Percentiles rank a stretch among this genome's conserved stretches.
Conservation (phyloP, 2,797 vertebrate genomes). For the Anolis apletophallus region DNA sequence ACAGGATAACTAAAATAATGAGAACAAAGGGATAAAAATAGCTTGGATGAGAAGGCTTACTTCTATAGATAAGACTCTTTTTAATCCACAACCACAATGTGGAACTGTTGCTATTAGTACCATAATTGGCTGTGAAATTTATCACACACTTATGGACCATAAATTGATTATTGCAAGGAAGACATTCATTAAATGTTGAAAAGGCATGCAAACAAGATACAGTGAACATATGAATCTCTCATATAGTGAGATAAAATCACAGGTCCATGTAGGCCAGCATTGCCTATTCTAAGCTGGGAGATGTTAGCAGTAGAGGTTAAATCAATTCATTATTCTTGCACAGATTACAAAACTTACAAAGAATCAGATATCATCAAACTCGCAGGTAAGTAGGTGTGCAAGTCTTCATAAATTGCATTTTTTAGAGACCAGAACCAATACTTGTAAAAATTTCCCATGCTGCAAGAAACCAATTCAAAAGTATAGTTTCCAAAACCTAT, state of each 20-base stretch:
- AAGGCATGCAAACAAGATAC: background rate
- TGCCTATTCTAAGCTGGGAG: background rate
- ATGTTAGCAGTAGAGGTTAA: too few species aligned
- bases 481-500: too few species aligned
- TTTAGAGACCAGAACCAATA: too few species aligned
- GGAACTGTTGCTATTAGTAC: constrained; percentile 43
- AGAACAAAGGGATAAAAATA: background rate
- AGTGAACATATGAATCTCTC: background rate
- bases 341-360: too few species aligned
- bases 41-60: background rate
- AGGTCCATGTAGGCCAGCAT: background rate
- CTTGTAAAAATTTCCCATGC: too few species aligned
- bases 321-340: too few species aligned
- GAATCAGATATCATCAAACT: too few species aligned
- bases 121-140: constrained; percentile 52
- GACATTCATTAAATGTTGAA: background rate
- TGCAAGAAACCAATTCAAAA: too few species aligned
- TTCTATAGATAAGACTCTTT: background rate
- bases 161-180: background rate
- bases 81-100: background rate
- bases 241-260: background rate
- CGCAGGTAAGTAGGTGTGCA: too few species aligned
- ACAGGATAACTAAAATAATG: background rate
- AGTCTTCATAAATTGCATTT: too few species aligned
- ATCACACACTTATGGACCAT: constrained; percentile 4